Evolutionary conservation across 2,888 invertebrate species (phyloP), one percentile per base, ranked within the genome.

Genomic region (Phragmatobia fuliginosa): DNA sequence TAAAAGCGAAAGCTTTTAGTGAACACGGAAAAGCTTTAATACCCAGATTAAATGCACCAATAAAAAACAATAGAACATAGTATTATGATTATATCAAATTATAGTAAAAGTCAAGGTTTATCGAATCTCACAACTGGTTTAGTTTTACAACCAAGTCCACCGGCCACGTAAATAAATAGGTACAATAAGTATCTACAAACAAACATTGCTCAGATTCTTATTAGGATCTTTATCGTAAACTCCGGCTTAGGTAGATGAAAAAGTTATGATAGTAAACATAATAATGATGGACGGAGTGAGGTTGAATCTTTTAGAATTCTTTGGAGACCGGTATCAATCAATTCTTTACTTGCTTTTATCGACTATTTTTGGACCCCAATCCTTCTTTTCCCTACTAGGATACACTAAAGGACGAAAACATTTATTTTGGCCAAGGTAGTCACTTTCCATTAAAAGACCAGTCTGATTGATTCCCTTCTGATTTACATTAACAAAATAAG

Each of bases 61-160:
- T 56, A 56, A 58, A 56, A 58, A 67, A 67, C 60, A 70, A 70
- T 59, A 58, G 62, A 70, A 70, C 59, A 62, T 31, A 52, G 38
- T 38, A 56, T 56, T 28, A 41, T 33, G 70, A 62, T 70, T 66
- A 59, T 59, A 70, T 63, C 70, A 67, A 66, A 66, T 66, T 62
- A 41, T 60, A 52, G 60, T 59, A 63, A 70, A 70, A 70, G 70
- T 70, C 62, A 70, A 70, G 67, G 70, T 63, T 67, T 61, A 25
- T 25, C 25, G 41, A 62, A 56, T 52, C 41, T 62, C 28, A 32
- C 28, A 36, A 69, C 56, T 58, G 60, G 62, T 66, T 66, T 18
- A 62, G 21, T 62, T 25, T 62, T 66, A 65, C 60, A 31, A 58
- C 41, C 31, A 62, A 65, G 58, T 62, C 56, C 61, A 61, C 21